Conservation (phyloP, 2,888 invertebrate species). For the Lasioglossum marginatum region DNA sequence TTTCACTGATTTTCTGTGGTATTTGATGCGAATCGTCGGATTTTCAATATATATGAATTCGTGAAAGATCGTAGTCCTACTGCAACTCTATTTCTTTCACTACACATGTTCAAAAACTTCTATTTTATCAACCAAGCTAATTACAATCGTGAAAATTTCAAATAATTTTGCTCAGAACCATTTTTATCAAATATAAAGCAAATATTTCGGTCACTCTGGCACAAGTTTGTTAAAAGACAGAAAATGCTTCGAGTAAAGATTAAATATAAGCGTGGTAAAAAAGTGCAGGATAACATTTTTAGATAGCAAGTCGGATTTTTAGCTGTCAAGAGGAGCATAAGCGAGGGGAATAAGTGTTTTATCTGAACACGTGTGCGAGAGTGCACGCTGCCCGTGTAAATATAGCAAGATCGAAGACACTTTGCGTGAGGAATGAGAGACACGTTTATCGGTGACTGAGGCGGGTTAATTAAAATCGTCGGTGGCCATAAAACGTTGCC, state of each 20-base stretch:
- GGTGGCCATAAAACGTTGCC: conserved; percentile 31
- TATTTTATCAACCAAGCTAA: not conserved
- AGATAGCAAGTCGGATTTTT: not conserved
- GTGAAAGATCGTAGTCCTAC: no score
- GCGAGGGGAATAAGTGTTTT: not conserved
- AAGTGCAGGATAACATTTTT: not conserved
- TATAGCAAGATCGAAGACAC: conserved; percentile 20
- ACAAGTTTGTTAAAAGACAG: not conserved
- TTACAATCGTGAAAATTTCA: not conserved
- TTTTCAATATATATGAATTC: no score
- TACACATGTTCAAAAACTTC: not conserved
- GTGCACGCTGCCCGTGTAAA: not conserved
- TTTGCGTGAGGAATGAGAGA: conserved; percentile 23
- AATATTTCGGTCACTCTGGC: not conserved
- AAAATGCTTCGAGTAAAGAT: not conserved
- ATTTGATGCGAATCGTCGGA: not conserved
- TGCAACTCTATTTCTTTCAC: not conserved
- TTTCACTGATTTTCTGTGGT: not conserved
- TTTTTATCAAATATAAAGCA: not conserved
- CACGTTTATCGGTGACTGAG: not conserved
- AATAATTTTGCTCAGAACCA: not conserved
- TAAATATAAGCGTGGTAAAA: no score
- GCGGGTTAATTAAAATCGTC: conserved; percentile 51
- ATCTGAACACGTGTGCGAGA: not conserved
- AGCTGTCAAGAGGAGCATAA: not conserved